A percentile compares a stretch with the other conserved stretches of the same genome.
Conservation (phyloP, 1,140 invertebrate species). For the Drosophila malerkotliana region DNA sequence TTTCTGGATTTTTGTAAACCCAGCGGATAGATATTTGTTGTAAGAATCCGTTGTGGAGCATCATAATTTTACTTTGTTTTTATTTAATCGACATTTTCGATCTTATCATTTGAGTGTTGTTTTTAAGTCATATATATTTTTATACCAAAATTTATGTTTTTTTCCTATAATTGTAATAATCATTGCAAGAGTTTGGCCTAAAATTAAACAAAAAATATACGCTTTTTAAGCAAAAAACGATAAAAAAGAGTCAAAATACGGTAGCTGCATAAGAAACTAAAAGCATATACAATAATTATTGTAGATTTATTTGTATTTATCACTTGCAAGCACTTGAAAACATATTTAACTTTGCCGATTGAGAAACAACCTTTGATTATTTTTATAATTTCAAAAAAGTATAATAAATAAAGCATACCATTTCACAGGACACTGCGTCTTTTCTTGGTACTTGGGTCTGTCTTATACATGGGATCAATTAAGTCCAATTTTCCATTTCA, state of each 20-base stretch:
- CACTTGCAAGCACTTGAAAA: slow-evolving; percentile 49
- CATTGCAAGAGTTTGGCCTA: slow-evolving; percentile 1
- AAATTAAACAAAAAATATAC: slow-evolving; percentile 1
- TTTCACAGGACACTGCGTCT: slow-evolving; percentile 47
- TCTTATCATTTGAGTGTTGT: slow-evolving; percentile 24
- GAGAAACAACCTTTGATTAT: slow-evolving; percentile 39
- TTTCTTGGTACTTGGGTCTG: not conserved
- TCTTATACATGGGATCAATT: not conserved
- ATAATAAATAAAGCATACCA: slow-evolving; percentile 62
- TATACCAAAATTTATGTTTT: slow-evolving; percentile 38
- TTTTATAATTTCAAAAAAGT: slow-evolving; percentile 50
- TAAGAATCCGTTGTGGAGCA: slow-evolving; percentile 42
- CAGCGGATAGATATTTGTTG: slow-evolving; percentile 69
- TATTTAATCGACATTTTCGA: slow-evolving; percentile 19
- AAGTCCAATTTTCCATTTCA: not conserved
- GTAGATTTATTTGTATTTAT: slow-evolving; percentile 62
- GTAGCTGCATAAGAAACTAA: slow-evolving; percentile 51
- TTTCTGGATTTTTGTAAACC: slow-evolving; percentile 22
- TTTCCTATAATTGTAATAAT: slow-evolving; percentile 24
- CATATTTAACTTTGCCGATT: slow-evolving; percentile 47
- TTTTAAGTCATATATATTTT: slow-evolving; percentile 22
- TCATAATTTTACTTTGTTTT: slow-evolving; percentile 46
- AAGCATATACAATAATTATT: slow-evolving; percentile 56
- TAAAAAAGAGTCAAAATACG: slow-evolving; percentile 51
- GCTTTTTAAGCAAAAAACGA: slow-evolving; percentile 32